Evolutionary conservation across 2,888 invertebrate genomes (phyloP).

Genomic region (Gonocerus acuteangulatus): DNA sequence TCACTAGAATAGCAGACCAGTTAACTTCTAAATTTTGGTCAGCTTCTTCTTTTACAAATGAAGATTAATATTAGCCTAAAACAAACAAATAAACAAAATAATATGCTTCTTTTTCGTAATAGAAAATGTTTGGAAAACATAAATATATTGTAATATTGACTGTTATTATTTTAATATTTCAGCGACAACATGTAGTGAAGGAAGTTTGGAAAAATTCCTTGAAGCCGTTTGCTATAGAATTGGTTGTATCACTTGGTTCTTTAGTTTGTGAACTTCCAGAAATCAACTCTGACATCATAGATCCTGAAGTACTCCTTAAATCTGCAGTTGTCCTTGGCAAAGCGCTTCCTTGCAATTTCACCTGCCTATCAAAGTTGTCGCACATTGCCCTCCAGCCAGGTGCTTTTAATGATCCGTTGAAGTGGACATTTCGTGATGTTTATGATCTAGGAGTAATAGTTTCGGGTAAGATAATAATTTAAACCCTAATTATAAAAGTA

Average conservation of each 20-base stretch:
- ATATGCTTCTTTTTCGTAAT: too few species aligned
- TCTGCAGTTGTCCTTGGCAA: constrained; percentile 30
- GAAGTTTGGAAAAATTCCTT: background rate
- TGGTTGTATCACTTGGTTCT: constrained; percentile 27
- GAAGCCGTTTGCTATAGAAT: constrained; percentile 8
- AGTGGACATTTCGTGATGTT: constrained; percentile 36
- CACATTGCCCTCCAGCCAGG: constrained; percentile 25
- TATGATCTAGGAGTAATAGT: constrained; percentile 35
- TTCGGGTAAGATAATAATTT: constrained; percentile 31
- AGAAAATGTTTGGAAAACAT: too few species aligned
- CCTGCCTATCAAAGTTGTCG: constrained; percentile 32
- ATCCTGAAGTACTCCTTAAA: constrained; percentile 23
- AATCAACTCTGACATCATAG: background rate
- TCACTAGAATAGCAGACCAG: too few species aligned
- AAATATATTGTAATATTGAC: too few species aligned
- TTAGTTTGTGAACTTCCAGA: constrained; percentile 23
- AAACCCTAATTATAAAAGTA: background rate
- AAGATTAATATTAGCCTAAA: too few species aligned
- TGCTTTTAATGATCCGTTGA: constrained; percentile 31
- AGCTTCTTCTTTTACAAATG: too few species aligned
- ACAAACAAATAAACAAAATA: too few species aligned
- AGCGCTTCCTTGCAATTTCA: constrained; percentile 29
- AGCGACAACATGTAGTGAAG: constrained; percentile 2
- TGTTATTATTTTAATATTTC: too few species aligned
- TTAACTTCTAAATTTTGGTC: too few species aligned